Base-by-base conservation (phyloP, 2,888 invertebrate species). In the Eupelmus urozonus region DNA sequence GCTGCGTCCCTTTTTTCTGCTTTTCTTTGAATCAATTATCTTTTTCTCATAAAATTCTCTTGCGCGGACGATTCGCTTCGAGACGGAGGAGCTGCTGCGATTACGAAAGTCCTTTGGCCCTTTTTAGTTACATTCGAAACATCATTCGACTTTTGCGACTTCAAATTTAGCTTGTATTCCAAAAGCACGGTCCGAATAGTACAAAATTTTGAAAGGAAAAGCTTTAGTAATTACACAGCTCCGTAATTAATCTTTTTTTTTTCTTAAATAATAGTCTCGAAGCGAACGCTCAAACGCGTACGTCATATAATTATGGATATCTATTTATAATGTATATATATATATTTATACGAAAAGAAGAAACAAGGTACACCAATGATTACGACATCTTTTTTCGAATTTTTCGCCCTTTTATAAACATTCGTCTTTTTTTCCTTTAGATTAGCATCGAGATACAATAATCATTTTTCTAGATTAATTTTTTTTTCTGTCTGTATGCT, bases 311-410 rank as follows among this genome's bases (percentile, higher is more conserved):
- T 80, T 76, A 80, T 76, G 53, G 45, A 78, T 80, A 80, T 76
- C 63, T 78, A 77, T 80, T 69, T 80, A 70, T 73, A 78, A 75
- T 80, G 73, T 59, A 51, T 51, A 72, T 78, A 75, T 80, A 76
- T 80, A 76, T 80, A 78, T 80, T 78, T 82, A 81, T 81, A 82
- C 81, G 82, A 83, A 85, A 85, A 82, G 82, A 84, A 83, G 82
- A 84, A 84, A 84, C 77, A 85, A 84, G 82, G 83, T 82, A 81
- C 82, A 82, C 75, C 78, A 78, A 83, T 79, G 78, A 81, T 80
- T 82, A 82, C 78, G 76, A 81, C 80, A 78, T 80, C 70, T 66
- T 80, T 76, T 80, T 82, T 80, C 71, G 60, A 79, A 83, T 78
- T 78, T 69, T 83, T 80, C 60, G 78, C 82, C 78, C 74, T 49